phyloP scores from a whole-genome alignment of 1,140 invertebrate genomes.

The Drepana arcuata region DNA sequence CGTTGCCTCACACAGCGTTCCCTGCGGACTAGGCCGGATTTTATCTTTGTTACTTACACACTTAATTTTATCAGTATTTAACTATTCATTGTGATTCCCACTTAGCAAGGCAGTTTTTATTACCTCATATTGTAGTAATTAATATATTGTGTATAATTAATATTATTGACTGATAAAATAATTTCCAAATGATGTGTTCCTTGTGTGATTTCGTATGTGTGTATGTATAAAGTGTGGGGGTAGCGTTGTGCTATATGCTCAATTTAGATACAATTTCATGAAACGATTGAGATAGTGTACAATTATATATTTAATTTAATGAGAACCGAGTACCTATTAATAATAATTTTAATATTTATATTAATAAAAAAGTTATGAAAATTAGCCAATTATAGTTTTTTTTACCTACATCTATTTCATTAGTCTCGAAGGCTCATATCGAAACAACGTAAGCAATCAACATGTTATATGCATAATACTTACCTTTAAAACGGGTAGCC shows the following conservation, averaged over 20 bases:
- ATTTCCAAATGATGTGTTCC: slow-evolving; percentile 65
- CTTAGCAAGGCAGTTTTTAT: slow-evolving; percentile 54
- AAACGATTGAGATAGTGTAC: slow-evolving; percentile 66
- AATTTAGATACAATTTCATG: slow-evolving; percentile 70
- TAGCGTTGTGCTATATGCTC: slow-evolving; percentile 70
- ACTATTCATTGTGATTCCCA: slow-evolving; percentile 59
- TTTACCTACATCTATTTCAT: too few species aligned
- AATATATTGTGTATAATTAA: slow-evolving; percentile 48
- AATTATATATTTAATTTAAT: slow-evolving; percentile 68
- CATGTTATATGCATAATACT: too few species aligned
- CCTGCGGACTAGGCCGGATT: slow-evolving; percentile 28
- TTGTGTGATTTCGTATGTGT: slow-evolving; percentile 55
- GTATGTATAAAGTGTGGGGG: slow-evolving; percentile 52
- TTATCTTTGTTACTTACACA: slow-evolving; percentile 28
- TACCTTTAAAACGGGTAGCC: too few species aligned
- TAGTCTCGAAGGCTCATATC: too few species aligned
- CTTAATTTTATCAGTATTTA: slow-evolving; percentile 62
- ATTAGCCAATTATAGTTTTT: slow-evolving; percentile 43
- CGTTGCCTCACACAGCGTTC: slow-evolving; percentile 58
- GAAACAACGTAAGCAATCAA: too few species aligned
- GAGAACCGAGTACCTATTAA: slow-evolving; percentile 67
- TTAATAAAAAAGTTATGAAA: slow-evolving; percentile 64
- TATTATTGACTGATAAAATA: slow-evolving; percentile 67
- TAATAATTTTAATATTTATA: slow-evolving; percentile 70
- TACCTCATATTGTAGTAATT: slow-evolving; percentile 64